Conservation (phyloP, 2,797 vertebrate species). For the Tamandua tetradactyla region DNA sequence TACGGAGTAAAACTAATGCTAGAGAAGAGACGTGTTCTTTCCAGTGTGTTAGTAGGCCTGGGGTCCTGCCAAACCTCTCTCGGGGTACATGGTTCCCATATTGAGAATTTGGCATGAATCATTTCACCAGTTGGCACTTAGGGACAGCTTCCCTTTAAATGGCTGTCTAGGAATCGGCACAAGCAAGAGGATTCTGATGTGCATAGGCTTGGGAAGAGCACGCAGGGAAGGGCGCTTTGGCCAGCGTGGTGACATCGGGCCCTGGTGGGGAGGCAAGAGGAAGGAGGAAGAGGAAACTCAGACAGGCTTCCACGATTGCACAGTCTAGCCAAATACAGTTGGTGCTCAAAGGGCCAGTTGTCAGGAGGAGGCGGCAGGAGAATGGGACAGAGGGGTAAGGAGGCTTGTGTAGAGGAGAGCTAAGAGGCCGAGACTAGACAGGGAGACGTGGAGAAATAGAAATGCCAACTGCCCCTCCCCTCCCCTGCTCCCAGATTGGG, state of each 20-base stretch:
- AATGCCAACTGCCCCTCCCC: too few species aligned
- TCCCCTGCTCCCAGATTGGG: neutral
- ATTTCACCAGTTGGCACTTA: neutral
- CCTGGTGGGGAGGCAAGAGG: neutral
- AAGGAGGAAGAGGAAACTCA: neutral
- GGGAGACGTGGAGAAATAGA: neutral
- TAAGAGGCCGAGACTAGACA: neutral
- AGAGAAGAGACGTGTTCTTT: neutral
- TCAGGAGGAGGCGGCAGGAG: neutral
- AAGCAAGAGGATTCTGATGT: neutral
- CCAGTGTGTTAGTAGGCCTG: neutral
- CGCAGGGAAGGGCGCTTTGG: neutral
- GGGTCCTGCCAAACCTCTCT: neutral
- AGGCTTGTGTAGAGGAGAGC: neutral
- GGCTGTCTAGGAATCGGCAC: neutral
- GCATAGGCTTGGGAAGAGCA: neutral
- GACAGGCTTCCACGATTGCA: neutral
- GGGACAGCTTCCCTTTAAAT: neutral
- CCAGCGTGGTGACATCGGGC: too few species aligned
- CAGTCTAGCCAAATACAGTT: neutral
- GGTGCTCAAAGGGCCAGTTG: neutral
- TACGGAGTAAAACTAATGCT: neutral
- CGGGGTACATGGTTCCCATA: neutral
- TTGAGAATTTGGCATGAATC: neutral
- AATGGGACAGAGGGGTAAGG: fast-evolving